Percentiles rank a stretch among this genome's conserved stretches.
These are phyloP conservation scores for Silvanus unidentatus DNA, from an alignment of 2,888 invertebrate genomes.

Conservation along the genomic window DNA sequence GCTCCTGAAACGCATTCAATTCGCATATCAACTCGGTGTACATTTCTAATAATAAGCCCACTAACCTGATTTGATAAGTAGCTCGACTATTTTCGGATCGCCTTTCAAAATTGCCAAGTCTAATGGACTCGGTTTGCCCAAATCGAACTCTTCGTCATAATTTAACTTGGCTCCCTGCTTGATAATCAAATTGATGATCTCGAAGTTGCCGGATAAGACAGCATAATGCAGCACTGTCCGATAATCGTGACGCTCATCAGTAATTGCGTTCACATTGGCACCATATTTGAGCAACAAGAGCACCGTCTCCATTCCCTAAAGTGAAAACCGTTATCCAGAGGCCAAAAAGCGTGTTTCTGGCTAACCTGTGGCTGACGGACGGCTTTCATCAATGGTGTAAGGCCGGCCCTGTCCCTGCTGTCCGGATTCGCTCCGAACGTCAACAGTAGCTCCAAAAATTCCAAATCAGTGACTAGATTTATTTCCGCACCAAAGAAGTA, in stretches of 20 bases:
- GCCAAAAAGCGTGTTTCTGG: neutral
- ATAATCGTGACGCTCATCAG: slow-evolving; percentile 80
- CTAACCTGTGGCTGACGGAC: slow-evolving; percentile 66
- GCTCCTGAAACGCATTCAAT: too few species aligned
- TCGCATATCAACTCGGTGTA: too few species aligned
- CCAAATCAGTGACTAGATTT: slow-evolving; percentile 76
- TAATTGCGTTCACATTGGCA: slow-evolving; percentile 80
- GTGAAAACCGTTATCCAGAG: too few species aligned
- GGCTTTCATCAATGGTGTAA: slow-evolving; percentile 89
- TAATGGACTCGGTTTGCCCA: slow-evolving; percentile 64
- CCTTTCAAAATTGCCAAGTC: slow-evolving; percentile 82
- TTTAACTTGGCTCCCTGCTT: slow-evolving; percentile 75
- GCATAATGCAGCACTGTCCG: slow-evolving; percentile 84
- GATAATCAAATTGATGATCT: slow-evolving; percentile 71
- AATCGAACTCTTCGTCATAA: slow-evolving; percentile 53
- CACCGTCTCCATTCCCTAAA: slow-evolving; percentile 68
- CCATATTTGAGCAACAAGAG: slow-evolving; percentile 71
- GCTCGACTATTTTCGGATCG: slow-evolving; percentile 64
- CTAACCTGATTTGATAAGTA: slow-evolving; percentile 63
- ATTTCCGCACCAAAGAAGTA: slow-evolving; percentile 90
- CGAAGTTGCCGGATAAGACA: slow-evolving; percentile 68
- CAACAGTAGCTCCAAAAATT: slow-evolving; percentile 74
- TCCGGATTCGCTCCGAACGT: slow-evolving; percentile 85
- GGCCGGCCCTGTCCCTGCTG: slow-evolving; percentile 76
- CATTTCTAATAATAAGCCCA: neutral